These are phyloP conservation scores for Scyliorhinus canicula DNA, from an alignment of 2,797 vertebrate species.

Conservation along the genomic window DNA sequence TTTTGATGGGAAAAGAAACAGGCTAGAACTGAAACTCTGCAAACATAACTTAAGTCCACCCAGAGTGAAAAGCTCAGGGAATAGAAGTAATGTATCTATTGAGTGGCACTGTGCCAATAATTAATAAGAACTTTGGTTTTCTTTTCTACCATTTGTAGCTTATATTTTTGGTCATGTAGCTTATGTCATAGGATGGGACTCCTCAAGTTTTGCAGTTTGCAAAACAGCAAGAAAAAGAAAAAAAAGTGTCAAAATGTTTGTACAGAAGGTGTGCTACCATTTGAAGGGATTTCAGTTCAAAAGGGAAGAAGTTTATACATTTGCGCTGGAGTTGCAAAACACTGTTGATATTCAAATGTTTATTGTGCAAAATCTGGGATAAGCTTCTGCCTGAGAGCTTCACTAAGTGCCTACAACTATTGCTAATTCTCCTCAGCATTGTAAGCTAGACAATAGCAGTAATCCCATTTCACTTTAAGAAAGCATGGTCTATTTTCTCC, in stretches of 20 bases:
- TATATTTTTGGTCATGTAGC: background rate
- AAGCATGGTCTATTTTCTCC: slow-evolving; percentile 95
- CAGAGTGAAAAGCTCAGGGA: background rate
- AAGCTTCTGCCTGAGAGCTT: slow-evolving; percentile 98
- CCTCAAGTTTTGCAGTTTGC: background rate
- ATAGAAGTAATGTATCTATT: background rate
- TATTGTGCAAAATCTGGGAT: slow-evolving; percentile 99
- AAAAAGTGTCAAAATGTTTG: slow-evolving; percentile 61
- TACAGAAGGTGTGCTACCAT: slow-evolving; percentile 68
- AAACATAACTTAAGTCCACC: background rate
- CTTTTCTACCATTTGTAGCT: background rate
- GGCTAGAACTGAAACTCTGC: background rate
- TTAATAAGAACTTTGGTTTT: background rate
- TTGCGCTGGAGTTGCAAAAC: slow-evolving; percentile 99
- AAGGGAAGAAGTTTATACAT: slow-evolving; percentile 99
- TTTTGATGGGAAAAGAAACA: background rate
- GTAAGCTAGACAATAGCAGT: slow-evolving; percentile 94
- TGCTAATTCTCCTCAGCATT: slow-evolving; percentile 99
- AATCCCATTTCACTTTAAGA: slow-evolving; percentile 98
- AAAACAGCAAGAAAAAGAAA: slow-evolving; percentile 43
- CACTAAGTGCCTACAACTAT: slow-evolving; percentile 99
- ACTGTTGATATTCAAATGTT: slow-evolving; percentile 99
- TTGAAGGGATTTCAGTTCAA: slow-evolving; percentile 82
- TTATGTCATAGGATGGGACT: background rate
- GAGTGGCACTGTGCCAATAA: background rate